phyloP scores from a whole-genome alignment of 1,140 invertebrate genomes.

The Cotesia chilonis region DNA sequence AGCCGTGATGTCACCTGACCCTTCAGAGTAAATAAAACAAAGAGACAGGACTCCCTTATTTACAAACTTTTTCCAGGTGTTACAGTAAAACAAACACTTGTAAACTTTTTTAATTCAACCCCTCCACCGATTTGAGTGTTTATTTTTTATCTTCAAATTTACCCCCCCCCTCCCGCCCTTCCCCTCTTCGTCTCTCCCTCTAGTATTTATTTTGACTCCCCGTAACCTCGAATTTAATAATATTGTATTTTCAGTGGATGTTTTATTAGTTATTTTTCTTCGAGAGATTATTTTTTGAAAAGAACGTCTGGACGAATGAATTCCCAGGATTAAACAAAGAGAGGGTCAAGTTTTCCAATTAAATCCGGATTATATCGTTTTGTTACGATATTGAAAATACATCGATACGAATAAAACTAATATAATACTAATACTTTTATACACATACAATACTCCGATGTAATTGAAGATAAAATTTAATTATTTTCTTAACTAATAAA shows the following conservation, averaged over 20 bases:
- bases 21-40: neutral
- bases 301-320: slow-evolving; percentile 29
- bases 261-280: slow-evolving; percentile 15
- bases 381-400: slow-evolving; percentile 64
- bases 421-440: slow-evolving; percentile 31
- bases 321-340: slow-evolving; percentile 20
- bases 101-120: slow-evolving; percentile 66
- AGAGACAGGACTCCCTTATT: neutral
- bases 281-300: slow-evolving; percentile 18
- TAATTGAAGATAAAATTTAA: slow-evolving; percentile 8
- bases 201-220: neutral
- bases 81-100: slow-evolving; percentile 53
- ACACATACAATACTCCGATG: slow-evolving; percentile 17
- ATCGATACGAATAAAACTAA: slow-evolving; percentile 46
- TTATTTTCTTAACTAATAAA: slow-evolving; percentile 2
- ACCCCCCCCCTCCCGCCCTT: neutral
- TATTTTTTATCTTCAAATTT: slow-evolving; percentile 41
- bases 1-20: no score
- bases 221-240: neutral
- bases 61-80: slow-evolving; percentile 38
- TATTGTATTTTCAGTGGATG: slow-evolving; percentile 1
- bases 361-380: slow-evolving; percentile 64
- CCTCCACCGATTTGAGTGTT: slow-evolving; percentile 41
- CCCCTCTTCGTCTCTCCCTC: neutral
- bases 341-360: slow-evolving; percentile 62